Evolutionary conservation across 2,797 vertebrate genomes (phyloP).

Genomic region (Neomorphus geoffroyi): DNA sequence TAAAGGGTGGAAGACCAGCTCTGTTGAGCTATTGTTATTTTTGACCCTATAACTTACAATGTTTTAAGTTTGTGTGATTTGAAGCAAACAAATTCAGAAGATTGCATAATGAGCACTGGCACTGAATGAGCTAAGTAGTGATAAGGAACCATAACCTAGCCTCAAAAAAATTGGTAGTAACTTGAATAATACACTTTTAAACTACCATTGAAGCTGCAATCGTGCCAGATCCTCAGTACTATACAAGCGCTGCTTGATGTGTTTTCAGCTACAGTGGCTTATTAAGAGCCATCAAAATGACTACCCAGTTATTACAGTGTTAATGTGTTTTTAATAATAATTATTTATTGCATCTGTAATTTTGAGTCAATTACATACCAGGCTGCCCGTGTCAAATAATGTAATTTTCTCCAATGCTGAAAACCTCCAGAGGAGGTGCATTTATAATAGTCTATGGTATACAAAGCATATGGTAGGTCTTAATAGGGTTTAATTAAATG

Average conservation of each 20-base stretch:
- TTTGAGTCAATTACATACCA: constrained; percentile 46
- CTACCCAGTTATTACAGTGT: constrained; percentile 28
- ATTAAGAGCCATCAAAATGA: constrained; percentile 35
- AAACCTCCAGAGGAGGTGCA: not conserved
- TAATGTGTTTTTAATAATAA: constrained; percentile 56
- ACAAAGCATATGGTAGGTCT: constrained; percentile 44
- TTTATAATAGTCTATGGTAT: not conserved
- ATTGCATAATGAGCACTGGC: not conserved
- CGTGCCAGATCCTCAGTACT: not conserved
- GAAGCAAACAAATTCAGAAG: not conserved
- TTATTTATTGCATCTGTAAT: constrained; percentile 48
- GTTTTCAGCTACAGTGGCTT: not conserved
- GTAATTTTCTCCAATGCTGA: not conserved
- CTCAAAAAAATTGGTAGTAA: not conserved
- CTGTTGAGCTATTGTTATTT: not conserved
- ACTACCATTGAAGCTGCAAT: not conserved
- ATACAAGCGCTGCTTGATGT: not conserved
- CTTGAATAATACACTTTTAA: not conserved
- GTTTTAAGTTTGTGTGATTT: not conserved
- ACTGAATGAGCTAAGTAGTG: not conserved
- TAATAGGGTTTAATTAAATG: constrained; percentile 58
- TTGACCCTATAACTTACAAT: not conserved
- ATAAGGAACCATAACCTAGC: not conserved
- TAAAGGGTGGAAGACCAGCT: not conserved
- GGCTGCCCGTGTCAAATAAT: constrained; percentile 6